Evolutionary conservation across 2,888 invertebrate species (phyloP).

Genomic region (Cheilosia impressa): DNA sequence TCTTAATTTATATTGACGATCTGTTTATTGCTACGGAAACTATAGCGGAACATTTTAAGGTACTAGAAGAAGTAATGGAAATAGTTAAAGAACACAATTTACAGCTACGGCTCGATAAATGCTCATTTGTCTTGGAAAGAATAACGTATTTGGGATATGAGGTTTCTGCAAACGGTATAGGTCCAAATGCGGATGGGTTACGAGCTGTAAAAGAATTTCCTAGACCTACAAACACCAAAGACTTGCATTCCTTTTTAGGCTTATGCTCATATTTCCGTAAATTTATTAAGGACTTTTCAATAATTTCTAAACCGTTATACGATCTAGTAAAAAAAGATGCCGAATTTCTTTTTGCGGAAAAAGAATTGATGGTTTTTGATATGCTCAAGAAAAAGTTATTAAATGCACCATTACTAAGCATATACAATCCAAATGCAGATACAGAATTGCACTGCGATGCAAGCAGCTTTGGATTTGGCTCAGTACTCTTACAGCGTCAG

Average conservation of each 20-base stretch:
- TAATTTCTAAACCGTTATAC: slow-evolving; percentile 77
- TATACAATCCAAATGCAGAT: too few species aligned
- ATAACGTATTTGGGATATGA: slow-evolving; percentile 29
- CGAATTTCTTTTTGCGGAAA: slow-evolving; percentile 51
- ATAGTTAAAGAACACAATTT: slow-evolving; percentile 63
- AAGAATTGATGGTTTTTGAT: too few species aligned
- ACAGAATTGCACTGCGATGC: too few species aligned
- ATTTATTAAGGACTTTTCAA: slow-evolving; percentile 77
- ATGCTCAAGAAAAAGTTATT: too few species aligned
- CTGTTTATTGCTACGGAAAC: slow-evolving; percentile 75
- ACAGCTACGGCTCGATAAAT: slow-evolving; percentile 73
- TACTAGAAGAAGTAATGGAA: slow-evolving; percentile 48
- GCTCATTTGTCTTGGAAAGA: slow-evolving; percentile 65
- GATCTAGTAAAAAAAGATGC: slow-evolving; percentile 73
- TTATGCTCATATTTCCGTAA: slow-evolving; percentile 67
- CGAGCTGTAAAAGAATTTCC: slow-evolving; percentile 32
- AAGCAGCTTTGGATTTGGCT: too few species aligned
- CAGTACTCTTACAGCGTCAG: too few species aligned
- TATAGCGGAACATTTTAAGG: slow-evolving; percentile 51
- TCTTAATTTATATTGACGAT: slow-evolving; percentile 77
- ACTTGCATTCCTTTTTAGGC: slow-evolving; percentile 71
- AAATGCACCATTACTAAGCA: too few species aligned
- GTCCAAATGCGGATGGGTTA: slow-evolving; percentile 29
- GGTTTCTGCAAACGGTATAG: slow-evolving; percentile 27
- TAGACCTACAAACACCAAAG: slow-evolving; percentile 70